Base-by-base conservation (phyloP, 2,888 invertebrate species). In the Gibbula magus region DNA sequence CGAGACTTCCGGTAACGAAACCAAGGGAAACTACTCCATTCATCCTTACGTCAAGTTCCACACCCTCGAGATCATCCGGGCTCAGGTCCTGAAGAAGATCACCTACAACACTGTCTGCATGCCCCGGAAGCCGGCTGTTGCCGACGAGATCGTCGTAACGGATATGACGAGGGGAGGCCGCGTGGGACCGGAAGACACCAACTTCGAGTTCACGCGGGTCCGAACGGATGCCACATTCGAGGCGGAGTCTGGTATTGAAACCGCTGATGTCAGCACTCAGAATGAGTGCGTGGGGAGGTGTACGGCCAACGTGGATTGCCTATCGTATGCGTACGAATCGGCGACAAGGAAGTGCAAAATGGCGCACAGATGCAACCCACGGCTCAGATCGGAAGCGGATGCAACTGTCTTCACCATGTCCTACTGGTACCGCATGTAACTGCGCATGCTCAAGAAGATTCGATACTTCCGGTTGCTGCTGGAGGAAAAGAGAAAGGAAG, bases 261-360 rank as follows among this genome's bases (percentile, higher is more conserved):
- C 39, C 5, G 35, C 20, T 20, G 35, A 20, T 5, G 70, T 70
- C 0, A 70, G 35, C 35, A 39, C 39, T 39, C 16, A n/a, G 13
- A 70, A 70, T 20, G 70, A 70, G 70, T 70, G 70, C 10, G 18
- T 70, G 16, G 70, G n/a, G n/a, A 70, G n/a, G n/a, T 70, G 70
- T 35, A 35, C 35, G 35, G 13, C 29, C 18, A 70, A 70, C n/a
- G 16, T 10, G 20, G 13, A 35, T 18, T 70, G 70, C 25, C n/a
- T 35, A 18, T n/a, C 32, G 18, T 70, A 70, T 39, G 70, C 39
- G 39, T 70, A 70, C 35, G 70, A 70, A 39, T 35, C 35, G 39
- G 20, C 16, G 2, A 35, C 16, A 0, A 70, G 35, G 39, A 35
- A 3, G 20, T 70, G 70, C 20, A 70, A 70, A n/a, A 32, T 70